phyloP scores from a whole-genome alignment of 2,888 invertebrate species.

The Parnassius orleans region DNA sequence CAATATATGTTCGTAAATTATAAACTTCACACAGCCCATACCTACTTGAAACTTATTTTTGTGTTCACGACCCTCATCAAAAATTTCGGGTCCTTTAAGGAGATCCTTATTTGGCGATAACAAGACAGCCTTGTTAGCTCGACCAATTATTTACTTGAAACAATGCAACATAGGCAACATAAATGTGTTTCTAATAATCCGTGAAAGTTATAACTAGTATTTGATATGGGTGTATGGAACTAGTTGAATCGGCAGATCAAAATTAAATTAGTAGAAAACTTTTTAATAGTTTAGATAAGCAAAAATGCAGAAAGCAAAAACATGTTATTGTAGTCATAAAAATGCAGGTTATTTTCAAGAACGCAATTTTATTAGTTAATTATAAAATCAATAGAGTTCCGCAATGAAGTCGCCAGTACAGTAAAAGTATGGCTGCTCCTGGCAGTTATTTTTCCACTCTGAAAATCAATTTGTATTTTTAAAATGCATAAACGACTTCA shows the following conservation, averaged over 20 bases:
- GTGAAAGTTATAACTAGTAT: background rate
- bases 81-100: background rate
- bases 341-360: background rate
- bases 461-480: slow-evolving; percentile 23
- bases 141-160: background rate
- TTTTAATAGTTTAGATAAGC: too few species aligned
- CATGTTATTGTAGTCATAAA: too few species aligned
- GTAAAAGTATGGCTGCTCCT: slow-evolving; percentile 3
- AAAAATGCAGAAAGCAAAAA: too few species aligned
- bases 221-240: too few species aligned
- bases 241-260: too few species aligned
- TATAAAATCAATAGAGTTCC: background rate
- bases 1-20: background rate
- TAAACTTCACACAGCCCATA: background rate
- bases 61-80: background rate
- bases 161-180: background rate
- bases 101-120: background rate
- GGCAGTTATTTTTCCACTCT: slow-evolving; percentile 12
- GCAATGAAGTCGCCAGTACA: background rate
- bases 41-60: slow-evolving; percentile 1
- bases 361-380: slow-evolving; percentile 9
- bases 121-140: background rate
- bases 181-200: background rate
- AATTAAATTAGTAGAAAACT: too few species aligned
- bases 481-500: slow-evolving; percentile 20